phyloP scores from a whole-genome alignment of 2,113 vertebrate genomes.

The Thalassoma bifasciatum region DNA sequence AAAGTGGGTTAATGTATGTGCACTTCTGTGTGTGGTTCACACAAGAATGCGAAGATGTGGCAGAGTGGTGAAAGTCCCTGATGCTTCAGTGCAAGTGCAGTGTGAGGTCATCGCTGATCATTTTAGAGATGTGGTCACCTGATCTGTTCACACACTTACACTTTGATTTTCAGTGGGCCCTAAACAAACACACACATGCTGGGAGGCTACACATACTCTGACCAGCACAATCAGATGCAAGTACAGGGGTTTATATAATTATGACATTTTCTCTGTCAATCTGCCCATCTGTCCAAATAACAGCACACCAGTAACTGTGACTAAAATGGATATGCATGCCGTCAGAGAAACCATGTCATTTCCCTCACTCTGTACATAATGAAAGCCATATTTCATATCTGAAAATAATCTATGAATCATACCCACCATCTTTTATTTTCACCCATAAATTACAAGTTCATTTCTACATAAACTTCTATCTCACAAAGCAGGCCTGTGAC shows the following conservation, averaged over 20 bases:
- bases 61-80: constrained; percentile 46
- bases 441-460: background rate
- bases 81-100: constrained; percentile 42
- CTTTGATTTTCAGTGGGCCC: constrained; percentile 26
- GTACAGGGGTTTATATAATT: background rate
- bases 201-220: background rate
- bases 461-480: background rate
- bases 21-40: background rate
- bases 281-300: background rate
- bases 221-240: background rate
- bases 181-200: constrained; percentile 5
- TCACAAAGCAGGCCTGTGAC: constrained; percentile 11
- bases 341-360: constrained; percentile 2
- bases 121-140: constrained; percentile 42
- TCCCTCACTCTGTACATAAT: constrained; percentile 17
- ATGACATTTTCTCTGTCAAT: background rate
- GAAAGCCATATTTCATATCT: constrained; percentile 33
- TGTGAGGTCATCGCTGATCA: constrained; percentile 42
- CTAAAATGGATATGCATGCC: constrained; percentile 11
- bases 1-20: background rate
- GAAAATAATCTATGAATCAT: constrained; percentile 3
- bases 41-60: constrained; percentile 32
- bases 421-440: constrained; percentile 5
- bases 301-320: background rate
- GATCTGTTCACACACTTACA: constrained; percentile 53